Evolutionary conservation across 2,797 vertebrate species (phyloP).

Genomic region (Alosa sapidissima): DNA sequence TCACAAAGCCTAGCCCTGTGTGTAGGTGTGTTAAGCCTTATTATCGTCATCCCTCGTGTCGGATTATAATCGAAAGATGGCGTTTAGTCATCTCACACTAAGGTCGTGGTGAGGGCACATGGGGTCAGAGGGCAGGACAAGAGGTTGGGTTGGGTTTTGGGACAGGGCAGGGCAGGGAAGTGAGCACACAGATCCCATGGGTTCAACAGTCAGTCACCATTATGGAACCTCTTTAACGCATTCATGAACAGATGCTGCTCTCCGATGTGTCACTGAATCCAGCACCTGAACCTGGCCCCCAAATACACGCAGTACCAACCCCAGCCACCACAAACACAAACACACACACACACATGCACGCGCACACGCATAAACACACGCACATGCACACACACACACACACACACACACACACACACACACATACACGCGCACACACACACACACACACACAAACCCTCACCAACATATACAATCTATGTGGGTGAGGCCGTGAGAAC

Average conservation of each 20-base stretch:
- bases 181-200: not conserved
- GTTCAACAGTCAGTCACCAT: slow-evolving; percentile 11
- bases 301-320: not conserved
- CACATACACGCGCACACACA: slow-evolving; percentile 25
- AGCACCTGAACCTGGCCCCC: not conserved
- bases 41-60: not conserved
- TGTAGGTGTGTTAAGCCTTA: slow-evolving; percentile 14
- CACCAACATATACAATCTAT: not conserved
- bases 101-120: not conserved
- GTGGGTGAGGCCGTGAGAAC: not conserved
- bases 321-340: slow-evolving; percentile 44
- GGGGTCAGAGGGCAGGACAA: not conserved
- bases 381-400: slow-evolving; percentile 39
- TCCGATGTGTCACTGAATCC: slow-evolving; percentile 23
- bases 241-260: slow-evolving; percentile 14
- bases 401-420: slow-evolving; percentile 47
- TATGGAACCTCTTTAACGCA: slow-evolving; percentile 14
- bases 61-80: slow-evolving; percentile 17
- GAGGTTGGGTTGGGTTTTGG: not conserved
- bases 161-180: not conserved
- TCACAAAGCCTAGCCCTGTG: slow-evolving; percentile 11
- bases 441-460: not conserved
- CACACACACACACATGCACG: slow-evolving; percentile 36
- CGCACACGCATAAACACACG: slow-evolving; percentile 6
- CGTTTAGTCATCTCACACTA: not conserved